Evolutionary conservation across 2,113 vertebrate species (phyloP), one percentile per base, ranked within the genome.

Genomic region (Corythaixoides concolor): DNA sequence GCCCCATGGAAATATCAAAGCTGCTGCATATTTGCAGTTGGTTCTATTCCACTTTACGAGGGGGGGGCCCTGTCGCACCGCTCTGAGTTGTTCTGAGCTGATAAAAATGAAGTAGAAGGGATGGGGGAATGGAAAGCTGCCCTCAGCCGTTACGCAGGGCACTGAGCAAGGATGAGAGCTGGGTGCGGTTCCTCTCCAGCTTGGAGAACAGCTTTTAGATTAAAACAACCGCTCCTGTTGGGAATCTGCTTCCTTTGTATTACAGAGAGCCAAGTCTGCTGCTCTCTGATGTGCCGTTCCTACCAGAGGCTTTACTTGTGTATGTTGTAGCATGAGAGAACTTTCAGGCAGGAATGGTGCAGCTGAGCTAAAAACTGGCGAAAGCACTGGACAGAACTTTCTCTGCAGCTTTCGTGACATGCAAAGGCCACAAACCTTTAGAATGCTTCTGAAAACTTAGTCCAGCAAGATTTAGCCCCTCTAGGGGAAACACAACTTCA

Each of bases 21-120:
- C 50, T 20, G 50, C 8, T 1, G 2, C 0, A 0, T 58, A 35
- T 66, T 77, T 88, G 76, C 60, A 23, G 19, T 15, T 85, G 30
- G 28, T 30, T 80, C 58, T 85, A 1, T 45, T 62, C 47, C 27
- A 2, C 58, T 52, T 45, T 5, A 33, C 1, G 2, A 62, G 22
- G 28, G 8, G 8, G 55, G 33, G 43, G 41, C 49, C 78, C 35
- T 69, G 37, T 67, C 5, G 0, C 66, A 16, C 33, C 49, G 69
- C 88, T 77, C 50, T 37, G 53, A 16, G 21, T 73, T 62, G 52
- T 23, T 91, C 43, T 49, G 83, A 35, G 63, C 70, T 92, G 35
- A 14, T 24, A 8, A n/a, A 86, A 66, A n/a, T 6, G 18, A 16
- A 76, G 24, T 32, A 62, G 55, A 45, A 81, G 47, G 55, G 11